Evolutionary conservation across 2,888 invertebrate species (phyloP).

Genomic region (Apantesis nais): DNA sequence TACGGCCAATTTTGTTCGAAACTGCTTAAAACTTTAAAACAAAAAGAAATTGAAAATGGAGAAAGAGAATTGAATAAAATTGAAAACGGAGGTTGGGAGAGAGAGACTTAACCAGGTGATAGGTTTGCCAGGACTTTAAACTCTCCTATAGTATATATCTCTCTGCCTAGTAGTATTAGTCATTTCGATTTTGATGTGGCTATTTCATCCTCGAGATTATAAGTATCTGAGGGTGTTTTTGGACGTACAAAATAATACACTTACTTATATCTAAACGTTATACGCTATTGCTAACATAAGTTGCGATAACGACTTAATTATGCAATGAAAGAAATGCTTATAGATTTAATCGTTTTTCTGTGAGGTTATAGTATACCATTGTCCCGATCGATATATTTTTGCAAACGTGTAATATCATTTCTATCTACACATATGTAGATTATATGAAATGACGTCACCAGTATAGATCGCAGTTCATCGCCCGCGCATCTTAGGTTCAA

Average conservation of each 20-base stretch:
- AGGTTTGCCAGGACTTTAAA: too few relatives aligned
- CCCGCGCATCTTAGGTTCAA: slow-evolving; percentile 33
- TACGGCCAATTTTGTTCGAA: neutral
- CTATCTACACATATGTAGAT: neutral
- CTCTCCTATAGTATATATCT: too few relatives aligned
- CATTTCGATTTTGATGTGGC: neutral
- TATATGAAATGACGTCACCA: neutral
- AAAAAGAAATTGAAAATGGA: neutral
- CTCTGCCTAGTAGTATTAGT: too few relatives aligned
- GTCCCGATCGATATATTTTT: neutral
- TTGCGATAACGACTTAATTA: neutral
- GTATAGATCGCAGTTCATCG: slow-evolving; percentile 15
- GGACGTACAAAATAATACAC: neutral
- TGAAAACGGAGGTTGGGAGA: too few relatives aligned
- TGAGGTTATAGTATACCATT: too few relatives aligned
- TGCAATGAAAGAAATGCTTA: too few relatives aligned
- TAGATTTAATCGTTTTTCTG: too few relatives aligned
- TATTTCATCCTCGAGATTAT: neutral
- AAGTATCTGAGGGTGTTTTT: neutral
- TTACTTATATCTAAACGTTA: neutral
- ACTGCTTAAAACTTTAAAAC: neutral
- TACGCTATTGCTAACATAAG: too few relatives aligned
- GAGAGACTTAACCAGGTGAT: too few relatives aligned
- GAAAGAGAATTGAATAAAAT: too few relatives aligned
- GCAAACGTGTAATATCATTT: neutral